A percentile compares a stretch with the other conserved stretches of the same genome.
phyloP scores from a whole-genome alignment of 2,888 invertebrate genomes.

The Oscheius sp. region DNA sequence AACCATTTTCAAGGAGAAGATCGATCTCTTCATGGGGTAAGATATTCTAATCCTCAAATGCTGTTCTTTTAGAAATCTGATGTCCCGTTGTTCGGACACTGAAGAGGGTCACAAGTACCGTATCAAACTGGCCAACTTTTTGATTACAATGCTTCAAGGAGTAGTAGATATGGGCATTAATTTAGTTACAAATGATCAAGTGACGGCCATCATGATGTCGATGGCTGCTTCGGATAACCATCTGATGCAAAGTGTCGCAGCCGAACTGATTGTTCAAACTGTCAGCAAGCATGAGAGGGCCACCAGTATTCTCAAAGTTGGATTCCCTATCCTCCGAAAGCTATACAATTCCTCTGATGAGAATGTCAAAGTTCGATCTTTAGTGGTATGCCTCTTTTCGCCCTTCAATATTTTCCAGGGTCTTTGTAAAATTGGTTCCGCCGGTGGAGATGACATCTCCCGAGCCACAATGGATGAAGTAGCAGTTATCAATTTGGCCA shows the following conservation, averaged over 20 bases:
- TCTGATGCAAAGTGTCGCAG: constrained; percentile 87
- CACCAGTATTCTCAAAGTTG: constrained; percentile 79
- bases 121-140: constrained; percentile 60
- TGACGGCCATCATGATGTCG: constrained; percentile 92
- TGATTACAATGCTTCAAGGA: constrained; percentile 86
- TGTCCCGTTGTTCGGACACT: constrained; percentile 45
- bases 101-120: constrained; percentile 48
- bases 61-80: constrained; percentile 49
- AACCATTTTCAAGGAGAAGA: constrained; percentile 80
- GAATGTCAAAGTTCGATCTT: constrained; percentile 79
- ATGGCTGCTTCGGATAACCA: constrained; percentile 93
- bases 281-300: constrained; percentile 97
- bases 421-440: constrained; percentile 89
- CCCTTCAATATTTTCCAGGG: constrained; percentile 74
- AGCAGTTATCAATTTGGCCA: constrained; percentile 87
- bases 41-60: neutral
- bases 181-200: constrained; percentile 78
- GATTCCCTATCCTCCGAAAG: constrained; percentile 89
- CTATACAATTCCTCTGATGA: constrained; percentile 90
- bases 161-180: constrained; percentile 90
- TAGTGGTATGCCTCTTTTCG: constrained; percentile 75
- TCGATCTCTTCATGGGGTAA: constrained; percentile 84
- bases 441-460: constrained; percentile 94
- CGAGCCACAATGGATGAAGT: constrained; percentile 93
- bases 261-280: constrained; percentile 94